Evolutionary conservation across 2,797 vertebrate genomes (phyloP).

Genomic region (Streptopelia turtur): DNA sequence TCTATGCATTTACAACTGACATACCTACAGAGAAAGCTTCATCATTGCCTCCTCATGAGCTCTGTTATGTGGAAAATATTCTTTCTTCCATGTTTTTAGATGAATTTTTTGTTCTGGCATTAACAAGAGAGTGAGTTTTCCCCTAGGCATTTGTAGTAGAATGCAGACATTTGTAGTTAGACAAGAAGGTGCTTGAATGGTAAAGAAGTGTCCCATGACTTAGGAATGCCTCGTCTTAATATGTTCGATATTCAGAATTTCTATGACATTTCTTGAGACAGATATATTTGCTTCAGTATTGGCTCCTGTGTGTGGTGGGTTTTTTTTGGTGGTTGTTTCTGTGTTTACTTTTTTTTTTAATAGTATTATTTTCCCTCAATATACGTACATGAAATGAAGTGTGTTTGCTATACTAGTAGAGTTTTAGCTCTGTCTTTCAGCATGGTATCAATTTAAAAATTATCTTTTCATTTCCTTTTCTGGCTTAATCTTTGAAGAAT

Average conservation of each 20-base stretch:
- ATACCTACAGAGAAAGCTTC: background rate
- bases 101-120: background rate
- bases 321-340: background rate
- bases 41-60: background rate
- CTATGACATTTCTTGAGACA: background rate
- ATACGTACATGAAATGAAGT: background rate
- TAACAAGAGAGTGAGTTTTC: background rate
- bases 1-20: background rate
- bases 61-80: background rate
- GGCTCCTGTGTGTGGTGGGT: fast-evolving
- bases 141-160: background rate
- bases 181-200: background rate
- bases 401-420: background rate
- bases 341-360: background rate
- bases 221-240: background rate
- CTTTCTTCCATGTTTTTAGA: background rate
- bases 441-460: background rate
- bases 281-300: background rate
- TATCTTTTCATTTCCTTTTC: background rate
- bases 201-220: background rate
- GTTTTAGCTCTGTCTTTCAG: background rate
- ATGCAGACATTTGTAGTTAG: background rate
- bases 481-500: background rate
- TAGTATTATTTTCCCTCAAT: background rate
- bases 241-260: background rate